phyloP scores from a whole-genome alignment of 2,797 vertebrate genomes.

The Anomalospiza imberbis region DNA sequence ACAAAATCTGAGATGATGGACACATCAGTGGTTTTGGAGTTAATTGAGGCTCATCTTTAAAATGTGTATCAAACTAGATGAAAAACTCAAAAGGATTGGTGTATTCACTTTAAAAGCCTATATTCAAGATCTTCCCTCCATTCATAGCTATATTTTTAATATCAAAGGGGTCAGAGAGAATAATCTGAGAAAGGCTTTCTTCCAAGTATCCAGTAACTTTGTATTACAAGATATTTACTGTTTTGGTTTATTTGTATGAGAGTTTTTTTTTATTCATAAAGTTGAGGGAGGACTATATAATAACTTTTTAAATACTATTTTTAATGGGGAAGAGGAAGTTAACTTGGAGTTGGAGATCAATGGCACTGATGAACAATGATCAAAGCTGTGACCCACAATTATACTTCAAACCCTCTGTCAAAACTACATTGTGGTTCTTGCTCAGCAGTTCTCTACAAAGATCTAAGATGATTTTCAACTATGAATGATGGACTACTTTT shows the following conservation, averaged over 20 bases:
- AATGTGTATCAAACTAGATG: neutral
- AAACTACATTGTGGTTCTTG: neutral
- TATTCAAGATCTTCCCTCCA: neutral
- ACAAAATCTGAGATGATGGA: neutral
- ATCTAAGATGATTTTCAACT: neutral
- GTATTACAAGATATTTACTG: neutral
- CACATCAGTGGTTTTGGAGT: neutral
- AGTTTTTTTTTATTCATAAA: accelerated
- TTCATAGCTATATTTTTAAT: neutral
- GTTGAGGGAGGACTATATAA: neutral
- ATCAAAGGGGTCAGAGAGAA: neutral
- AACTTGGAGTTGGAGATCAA: neutral
- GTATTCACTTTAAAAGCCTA: neutral
- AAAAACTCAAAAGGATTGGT: neutral
- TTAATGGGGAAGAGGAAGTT: neutral
- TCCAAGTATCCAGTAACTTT: neutral
- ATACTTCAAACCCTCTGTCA: neutral
- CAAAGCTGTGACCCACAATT: neutral
- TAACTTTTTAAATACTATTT: neutral
- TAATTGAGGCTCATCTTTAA: neutral
- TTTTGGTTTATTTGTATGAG: neutral
- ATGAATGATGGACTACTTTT: neutral
- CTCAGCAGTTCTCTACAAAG: neutral
- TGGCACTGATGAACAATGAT: neutral
- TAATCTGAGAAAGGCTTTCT: neutral